phyloP scores from a whole-genome alignment of 2,113 vertebrate genomes.

The Rhinichthys klamathensis region DNA sequence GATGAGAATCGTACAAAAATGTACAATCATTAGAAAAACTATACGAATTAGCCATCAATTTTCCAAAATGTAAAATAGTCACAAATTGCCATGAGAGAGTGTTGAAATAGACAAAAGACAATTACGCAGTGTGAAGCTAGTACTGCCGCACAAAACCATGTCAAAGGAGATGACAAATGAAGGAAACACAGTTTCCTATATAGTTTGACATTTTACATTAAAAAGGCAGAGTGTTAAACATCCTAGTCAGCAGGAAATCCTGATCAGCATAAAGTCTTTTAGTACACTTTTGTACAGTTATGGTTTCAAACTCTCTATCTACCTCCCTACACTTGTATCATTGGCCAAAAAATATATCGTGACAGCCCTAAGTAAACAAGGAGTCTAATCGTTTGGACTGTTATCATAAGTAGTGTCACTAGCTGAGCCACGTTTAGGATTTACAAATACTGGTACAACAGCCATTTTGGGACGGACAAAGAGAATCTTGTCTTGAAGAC shows the following conservation, averaged over 20 bases:
- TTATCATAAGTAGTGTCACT: background rate
- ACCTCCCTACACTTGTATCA: background rate
- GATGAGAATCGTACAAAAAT: too few species aligned
- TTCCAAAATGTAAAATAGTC: too few species aligned
- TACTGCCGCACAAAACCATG: background rate
- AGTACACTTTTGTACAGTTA: background rate
- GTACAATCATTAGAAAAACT: too few species aligned
- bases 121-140: background rate
- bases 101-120: background rate
- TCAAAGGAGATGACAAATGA: background rate
- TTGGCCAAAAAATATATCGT: background rate
- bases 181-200: too few species aligned
- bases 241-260: background rate
- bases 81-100: too few species aligned
- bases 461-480: background rate
- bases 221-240: too few species aligned
- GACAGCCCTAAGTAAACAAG: too few species aligned
- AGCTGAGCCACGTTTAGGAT: background rate
- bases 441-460: background rate
- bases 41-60: too few species aligned
- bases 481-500: slow-evolving; percentile 26
- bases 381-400: background rate
- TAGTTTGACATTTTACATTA: background rate
- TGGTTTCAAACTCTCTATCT: background rate
- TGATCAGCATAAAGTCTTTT: background rate